Evolutionary conservation across 2,888 invertebrate genomes (phyloP).

Genomic region (Polyommatus iphigenia): DNA sequence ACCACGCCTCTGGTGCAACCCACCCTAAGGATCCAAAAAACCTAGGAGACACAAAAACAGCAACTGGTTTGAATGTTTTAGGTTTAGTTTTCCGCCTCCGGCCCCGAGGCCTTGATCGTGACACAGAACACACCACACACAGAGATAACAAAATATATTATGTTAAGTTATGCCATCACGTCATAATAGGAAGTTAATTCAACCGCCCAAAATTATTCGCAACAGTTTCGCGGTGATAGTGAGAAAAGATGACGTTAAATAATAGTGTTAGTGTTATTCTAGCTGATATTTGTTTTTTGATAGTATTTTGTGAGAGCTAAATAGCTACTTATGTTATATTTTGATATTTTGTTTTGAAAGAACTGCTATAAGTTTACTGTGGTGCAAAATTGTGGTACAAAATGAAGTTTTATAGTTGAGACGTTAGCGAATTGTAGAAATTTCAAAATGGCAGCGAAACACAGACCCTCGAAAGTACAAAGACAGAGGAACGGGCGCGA

Average conservation of each 20-base stretch:
- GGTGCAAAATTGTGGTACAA: background rate
- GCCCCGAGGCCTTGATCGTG: background rate
- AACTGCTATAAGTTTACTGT: background rate
- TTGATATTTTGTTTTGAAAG: no score
- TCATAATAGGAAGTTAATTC: background rate
- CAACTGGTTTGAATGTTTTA: background rate
- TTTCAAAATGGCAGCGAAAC: background rate
- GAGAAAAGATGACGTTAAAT: constrained; percentile 5
- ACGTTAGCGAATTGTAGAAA: background rate
- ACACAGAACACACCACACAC: background rate
- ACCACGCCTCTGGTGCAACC: no score
- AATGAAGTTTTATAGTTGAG: background rate
- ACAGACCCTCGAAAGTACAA: background rate
- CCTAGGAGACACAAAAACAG: background rate
- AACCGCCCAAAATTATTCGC: background rate
- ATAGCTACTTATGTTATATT: no score
- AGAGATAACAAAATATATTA: constrained; percentile 18
- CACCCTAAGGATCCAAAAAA: background rate
- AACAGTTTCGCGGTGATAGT: background rate
- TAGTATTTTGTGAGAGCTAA: no score
- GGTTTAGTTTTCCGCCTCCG: background rate
- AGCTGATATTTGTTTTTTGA: background rate
- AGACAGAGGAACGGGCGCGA: background rate
- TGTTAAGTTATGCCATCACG: constrained; percentile 8
- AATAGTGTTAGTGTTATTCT: background rate